These are phyloP conservation scores for Lutraria rhynchaena DNA, from an alignment of 1,140 invertebrate genomes.

Conservation along the genomic window DNA sequence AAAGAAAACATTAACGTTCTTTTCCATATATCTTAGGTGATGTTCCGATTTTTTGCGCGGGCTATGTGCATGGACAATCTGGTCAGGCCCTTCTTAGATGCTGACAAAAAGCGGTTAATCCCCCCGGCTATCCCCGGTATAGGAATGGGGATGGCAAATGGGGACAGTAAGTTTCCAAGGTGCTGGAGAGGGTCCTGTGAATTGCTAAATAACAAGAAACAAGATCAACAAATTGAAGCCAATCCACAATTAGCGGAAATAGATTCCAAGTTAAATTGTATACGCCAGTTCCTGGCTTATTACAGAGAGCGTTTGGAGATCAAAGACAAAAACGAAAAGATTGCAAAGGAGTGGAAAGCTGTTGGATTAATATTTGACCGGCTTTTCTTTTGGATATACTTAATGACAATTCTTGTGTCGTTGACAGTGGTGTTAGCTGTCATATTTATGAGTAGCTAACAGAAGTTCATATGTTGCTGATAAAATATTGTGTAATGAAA, in stretches of 20 bases:
- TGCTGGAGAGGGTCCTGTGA: constrained; percentile 69
- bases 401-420: constrained; percentile 80
- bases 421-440: constrained; percentile 78
- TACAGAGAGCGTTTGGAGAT: constrained; percentile 76
- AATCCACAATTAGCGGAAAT: constrained; percentile 73
- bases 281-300: constrained; percentile 76
- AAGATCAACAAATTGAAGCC: constrained; percentile 59
- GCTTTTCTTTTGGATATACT: constrained; percentile 81
- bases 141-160: constrained; percentile 67
- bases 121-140: constrained; percentile 65
- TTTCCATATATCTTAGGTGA: constrained; percentile 64
- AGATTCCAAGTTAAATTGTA: constrained; percentile 79
- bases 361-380: constrained; percentile 81
- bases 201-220: constrained; percentile 48
- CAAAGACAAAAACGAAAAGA: constrained; percentile 79
- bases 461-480: too few species aligned
- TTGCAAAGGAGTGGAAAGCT: constrained; percentile 81
- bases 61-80: constrained; percentile 79
- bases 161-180: constrained; percentile 64
- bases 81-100: constrained; percentile 70
- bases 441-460: constrained; percentile 62
- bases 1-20: too few species aligned
- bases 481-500: too few species aligned
- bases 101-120: constrained; percentile 60
- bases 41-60: constrained; percentile 77